Evolutionary conservation across 2,888 invertebrate species (phyloP), one percentile per base, ranked within the genome.

Genomic region (Gonocerus acuteangulatus): DNA sequence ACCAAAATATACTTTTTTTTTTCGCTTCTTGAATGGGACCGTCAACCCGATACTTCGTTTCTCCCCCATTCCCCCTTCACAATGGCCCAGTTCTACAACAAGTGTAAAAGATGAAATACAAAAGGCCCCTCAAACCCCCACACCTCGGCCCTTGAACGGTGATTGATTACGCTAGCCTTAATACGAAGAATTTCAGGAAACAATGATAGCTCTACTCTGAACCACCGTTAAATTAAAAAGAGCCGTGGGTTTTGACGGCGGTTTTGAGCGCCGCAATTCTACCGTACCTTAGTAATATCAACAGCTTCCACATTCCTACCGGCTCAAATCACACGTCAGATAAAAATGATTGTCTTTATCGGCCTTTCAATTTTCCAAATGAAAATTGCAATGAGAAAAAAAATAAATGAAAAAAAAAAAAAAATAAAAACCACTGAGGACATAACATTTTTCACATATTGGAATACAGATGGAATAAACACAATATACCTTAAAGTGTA

Each of bases 281-380:
- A 18, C 49, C 49, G 23, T 27, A 32, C 49, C 49, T 49, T 49
- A 32, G 51, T 34, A 51, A 51, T 51, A 51, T 51, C 16, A 19
- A 9, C 27, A 9, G 9, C 27, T 19, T 34, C 4, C 2, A 13
- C 42, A 42, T 42, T 42, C 1, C 36, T 51, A 34, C 4, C 42
- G 13, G 34, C 49, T 49, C 49, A 49, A 49, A 49, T 36, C 18
- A 51, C 34, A 51, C 51, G 51, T 51, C 51, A 51, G 51, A 51
- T 51, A 51, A 51, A 51, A 51, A 18, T 51, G 51, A 51, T 36
- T 27, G 51, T 32, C 51, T 51, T 51, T 32, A 51, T 49, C 27
- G 27, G 27, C 19, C 32, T 18, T 51, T 51, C 32, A 27, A 51
- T 51, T 51, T 51, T 34, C n/a, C 18, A 51, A 34, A 51, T 51